Evolutionary conservation across 2,888 invertebrate species (phyloP), one percentile per base, ranked within the genome.

Genomic region (Polymixis flavicincta): DNA sequence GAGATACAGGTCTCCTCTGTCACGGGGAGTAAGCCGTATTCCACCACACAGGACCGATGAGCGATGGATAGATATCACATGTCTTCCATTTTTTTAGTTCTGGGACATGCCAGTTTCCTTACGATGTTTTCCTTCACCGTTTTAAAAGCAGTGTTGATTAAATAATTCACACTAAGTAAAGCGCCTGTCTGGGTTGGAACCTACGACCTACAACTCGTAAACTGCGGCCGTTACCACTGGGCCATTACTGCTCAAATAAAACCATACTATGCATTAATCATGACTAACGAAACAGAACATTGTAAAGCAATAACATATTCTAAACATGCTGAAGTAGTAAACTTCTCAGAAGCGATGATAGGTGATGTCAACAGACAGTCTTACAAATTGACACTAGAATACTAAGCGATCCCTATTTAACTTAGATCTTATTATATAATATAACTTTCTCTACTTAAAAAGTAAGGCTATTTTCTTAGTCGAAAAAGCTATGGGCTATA

Each of bases 301-400:
- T 64, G 70, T 65, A 73, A 37, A 22, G 11, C 48, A 59, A 45
- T 73, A 60, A 72, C 60, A 72, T 75, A 85, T 85, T 82, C 85
- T 42, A 37, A 32, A 68, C 82, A 73, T 77, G 78, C 54, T 59
- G n/a, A 59, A 68, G 70, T 68, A 68, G 83, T 52, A 42, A 82
- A 64, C 19, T 83, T 85, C 85, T 71, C 0, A 70, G 82, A 83
- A 83, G 17, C 64, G 32, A 85, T 83, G 60, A 85, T 70, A 59
- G 63, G 45, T 68, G 83, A 85, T 73, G 82, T 85, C 85, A 76
- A 72, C 72, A 25, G 65, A 42, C 42, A 70, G 37, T 25, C 37
- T 67, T 22, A 25, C 64, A 57, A 64, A 76, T 67, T 61, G 28
- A 28, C 70, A 65, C 48, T 67, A 48, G 85, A 85, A 83, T 83